Percentiles rank a stretch among this genome's conserved stretches.
These are phyloP conservation scores for Oscheius myriophilus DNA, from an alignment of 2,888 invertebrate species.

Conservation along the genomic window DNA sequence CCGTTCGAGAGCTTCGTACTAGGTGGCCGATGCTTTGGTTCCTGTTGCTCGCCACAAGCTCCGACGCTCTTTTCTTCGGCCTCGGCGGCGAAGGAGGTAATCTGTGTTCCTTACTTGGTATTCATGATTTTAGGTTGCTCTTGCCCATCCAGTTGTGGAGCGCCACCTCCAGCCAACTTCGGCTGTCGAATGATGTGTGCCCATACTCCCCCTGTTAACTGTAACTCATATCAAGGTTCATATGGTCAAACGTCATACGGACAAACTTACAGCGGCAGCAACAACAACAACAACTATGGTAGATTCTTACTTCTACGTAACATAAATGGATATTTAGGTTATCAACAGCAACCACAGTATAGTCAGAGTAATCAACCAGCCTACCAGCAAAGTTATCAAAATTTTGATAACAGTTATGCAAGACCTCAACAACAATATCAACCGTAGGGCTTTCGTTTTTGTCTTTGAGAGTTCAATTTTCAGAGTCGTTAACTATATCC, in stretches of 20 bases:
- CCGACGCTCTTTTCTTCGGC: constrained; percentile 13
- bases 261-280: not conserved
- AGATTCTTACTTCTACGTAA: too few species aligned
- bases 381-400: constrained; percentile 5
- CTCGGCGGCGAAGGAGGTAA: constrained; percentile 7
- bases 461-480: too few species aligned
- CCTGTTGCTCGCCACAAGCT: not conserved
- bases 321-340: too few species aligned
- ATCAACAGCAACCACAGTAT: constrained; percentile 10
- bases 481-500: too few species aligned
- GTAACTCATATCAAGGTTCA: too few species aligned
- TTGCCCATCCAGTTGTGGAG: constrained; percentile 14
- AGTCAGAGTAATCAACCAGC: not conserved
- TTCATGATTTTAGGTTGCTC: too few species aligned
- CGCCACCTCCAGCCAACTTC: constrained; percentile 18
- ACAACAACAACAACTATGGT: not conserved
- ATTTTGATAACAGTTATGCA: constrained; percentile 1
- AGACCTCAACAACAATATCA: not conserved
- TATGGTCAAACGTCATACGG: constrained; percentile 1
- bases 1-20: constrained; percentile 16
- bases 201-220: too few species aligned
- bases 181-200: constrained; percentile 22
- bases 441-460: too few species aligned
- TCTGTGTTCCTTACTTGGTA: not conserved
- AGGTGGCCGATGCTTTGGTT: constrained; percentile 16